phyloP scores from a whole-genome alignment of 2,888 invertebrate species.

The Eugnorisma glareosa region DNA sequence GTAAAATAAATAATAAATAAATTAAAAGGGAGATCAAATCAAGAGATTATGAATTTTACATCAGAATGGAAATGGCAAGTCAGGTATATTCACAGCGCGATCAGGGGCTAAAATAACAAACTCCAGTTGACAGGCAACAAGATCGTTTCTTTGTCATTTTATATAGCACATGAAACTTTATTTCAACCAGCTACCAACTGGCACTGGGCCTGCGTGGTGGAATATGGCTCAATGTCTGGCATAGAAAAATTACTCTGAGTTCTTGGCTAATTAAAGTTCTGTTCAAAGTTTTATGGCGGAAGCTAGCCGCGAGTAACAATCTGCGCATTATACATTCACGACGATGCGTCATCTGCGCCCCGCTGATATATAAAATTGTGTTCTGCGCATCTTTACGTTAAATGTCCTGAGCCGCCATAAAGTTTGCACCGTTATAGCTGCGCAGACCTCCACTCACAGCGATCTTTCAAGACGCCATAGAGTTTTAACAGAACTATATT shows the following conservation, averaged over 20 bases:
- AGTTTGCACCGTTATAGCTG: neutral
- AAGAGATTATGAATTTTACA: conserved; percentile 64
- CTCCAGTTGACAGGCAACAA: neutral
- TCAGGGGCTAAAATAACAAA: neutral
- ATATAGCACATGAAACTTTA: neutral
- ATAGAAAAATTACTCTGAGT: neutral
- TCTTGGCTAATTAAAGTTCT: neutral
- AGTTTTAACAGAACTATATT: neutral
- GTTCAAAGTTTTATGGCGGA: neutral
- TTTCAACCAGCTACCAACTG: neutral
- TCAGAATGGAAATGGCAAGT: conserved; percentile 68
- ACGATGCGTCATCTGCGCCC: too few relatives aligned
- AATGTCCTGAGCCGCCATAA: neutral
- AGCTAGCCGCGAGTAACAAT: neutral
- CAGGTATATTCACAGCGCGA: conserved; percentile 61
- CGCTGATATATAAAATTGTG: too few relatives aligned
- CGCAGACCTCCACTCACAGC: neutral
- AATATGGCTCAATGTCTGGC: neutral
- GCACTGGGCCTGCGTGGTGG: neutral
- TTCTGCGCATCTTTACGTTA: too few relatives aligned
- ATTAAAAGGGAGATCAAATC: conserved; percentile 69
- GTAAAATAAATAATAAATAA: conserved; percentile 63
- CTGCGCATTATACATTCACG: neutral
- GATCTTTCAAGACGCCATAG: neutral
- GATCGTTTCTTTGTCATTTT: neutral